Evolutionary conservation across 2,888 invertebrate genomes (phyloP), one percentile per base, ranked within the genome.

Genomic region (Bombylius discolor): DNA sequence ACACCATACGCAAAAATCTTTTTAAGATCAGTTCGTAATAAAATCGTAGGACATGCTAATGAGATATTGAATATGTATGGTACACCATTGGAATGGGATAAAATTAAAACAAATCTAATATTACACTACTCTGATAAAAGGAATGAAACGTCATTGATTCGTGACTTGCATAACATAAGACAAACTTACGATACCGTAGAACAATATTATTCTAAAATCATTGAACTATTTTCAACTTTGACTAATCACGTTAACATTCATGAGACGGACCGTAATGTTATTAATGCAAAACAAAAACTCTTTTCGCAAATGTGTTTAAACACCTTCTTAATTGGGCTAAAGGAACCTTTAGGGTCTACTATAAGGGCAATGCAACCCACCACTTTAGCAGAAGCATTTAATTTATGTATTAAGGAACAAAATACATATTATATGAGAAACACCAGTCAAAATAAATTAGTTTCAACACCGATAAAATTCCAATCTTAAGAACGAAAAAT

Each of bases 61-160:
- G 61, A 62, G 48, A 56, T 60, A 5, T 53, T 62, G 5, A 62
- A 60, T 48, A 58, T 61, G 49, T 62, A 61, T 36, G 61, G 62
- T 1, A 62, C 59, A 12, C 52, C 32, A 5, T 12, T 52, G 5
- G 9, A 45, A 1, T 52, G 46, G 52, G 46, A 46, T 1, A 12
- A 52, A 32, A 52, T 52, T 5, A 52, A 52, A 34, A 5, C 13
- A 13, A 52, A 52, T 33, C 46, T 52, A 8, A 12, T 52, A 4
- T 7, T 31, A n/a, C 52, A 52, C 8, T 52, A 52, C 11, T 44
- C 52, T 0, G 45, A 52, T 11, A 52, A 52, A 46, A 1, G 52
- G 1, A 52, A 52, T 14, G 52, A 45, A 34, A 52, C 52, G 8
- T 13, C 13, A 12, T 34, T 52, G 4, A 52, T 52, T 11, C 13